Conservation (phyloP, 2,797 vertebrate species). For the Cyprinella venusta region DNA sequence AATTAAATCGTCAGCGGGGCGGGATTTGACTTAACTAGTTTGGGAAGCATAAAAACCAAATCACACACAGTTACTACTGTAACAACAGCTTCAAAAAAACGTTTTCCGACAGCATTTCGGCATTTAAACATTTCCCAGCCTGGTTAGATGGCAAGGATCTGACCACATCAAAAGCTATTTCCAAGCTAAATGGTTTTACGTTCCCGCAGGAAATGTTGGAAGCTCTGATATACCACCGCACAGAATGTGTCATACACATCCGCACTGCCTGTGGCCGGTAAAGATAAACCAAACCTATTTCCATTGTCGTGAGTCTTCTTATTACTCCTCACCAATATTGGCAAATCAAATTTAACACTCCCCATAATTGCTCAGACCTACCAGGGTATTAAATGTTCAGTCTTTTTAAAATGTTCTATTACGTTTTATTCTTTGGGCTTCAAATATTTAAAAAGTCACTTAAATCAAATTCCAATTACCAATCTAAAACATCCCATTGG, state of each 20-base stretch:
- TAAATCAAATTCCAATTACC: slow-evolving; percentile 69
- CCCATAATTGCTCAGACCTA: slow-evolving; percentile 48
- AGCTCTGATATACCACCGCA: slow-evolving; percentile 18
- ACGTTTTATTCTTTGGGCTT: slow-evolving; percentile 59
- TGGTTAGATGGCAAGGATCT: neutral
- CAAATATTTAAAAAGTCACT: slow-evolving; percentile 66
- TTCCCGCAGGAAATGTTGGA: slow-evolving; percentile 8
- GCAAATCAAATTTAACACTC: slow-evolving; percentile 48
- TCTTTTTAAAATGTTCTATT: slow-evolving; percentile 55
- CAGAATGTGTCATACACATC: slow-evolving; percentile 31
- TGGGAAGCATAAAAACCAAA: neutral
- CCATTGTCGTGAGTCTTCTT: slow-evolving; percentile 46
- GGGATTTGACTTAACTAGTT: neutral
- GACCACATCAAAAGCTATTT: slow-evolving; percentile 4
- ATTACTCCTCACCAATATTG: slow-evolving; percentile 38
- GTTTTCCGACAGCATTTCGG: neutral
- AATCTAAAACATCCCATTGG: slow-evolving; percentile 62
- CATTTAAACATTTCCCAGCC: neutral
- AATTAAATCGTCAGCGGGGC: neutral
- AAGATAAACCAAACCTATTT: slow-evolving; percentile 48
- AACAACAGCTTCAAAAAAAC: neutral
- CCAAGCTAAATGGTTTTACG: neutral
- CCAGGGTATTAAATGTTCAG: slow-evolving; percentile 43
- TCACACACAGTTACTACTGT: neutral
- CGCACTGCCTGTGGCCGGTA: neutral